Evolutionary conservation across 2,113 vertebrate species (phyloP).

Genomic region (Balaenoptera acutorostrata): DNA sequence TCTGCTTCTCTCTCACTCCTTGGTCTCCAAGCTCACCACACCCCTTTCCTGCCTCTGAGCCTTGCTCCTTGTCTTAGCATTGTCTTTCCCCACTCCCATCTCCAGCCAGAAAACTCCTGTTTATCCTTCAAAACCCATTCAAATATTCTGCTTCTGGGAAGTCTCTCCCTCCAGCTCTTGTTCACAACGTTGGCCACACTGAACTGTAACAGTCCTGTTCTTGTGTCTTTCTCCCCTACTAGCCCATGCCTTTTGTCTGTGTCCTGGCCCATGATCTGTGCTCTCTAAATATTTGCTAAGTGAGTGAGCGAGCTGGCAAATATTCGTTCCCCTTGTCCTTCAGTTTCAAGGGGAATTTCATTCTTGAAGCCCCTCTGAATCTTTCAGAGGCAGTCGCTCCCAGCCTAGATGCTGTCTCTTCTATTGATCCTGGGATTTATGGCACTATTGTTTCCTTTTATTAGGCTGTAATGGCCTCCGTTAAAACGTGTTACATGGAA

Average conservation of each 20-base stretch:
- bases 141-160: background rate
- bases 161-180: background rate
- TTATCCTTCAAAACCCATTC: background rate
- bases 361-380: background rate
- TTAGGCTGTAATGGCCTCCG: conserved; percentile 62
- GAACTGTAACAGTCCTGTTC: background rate
- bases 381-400: background rate
- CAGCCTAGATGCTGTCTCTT: background rate
- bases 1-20: background rate
- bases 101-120: background rate
- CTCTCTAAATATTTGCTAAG: background rate
- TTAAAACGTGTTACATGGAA: conserved; percentile 70
- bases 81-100: background rate
- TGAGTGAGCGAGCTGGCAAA: background rate
- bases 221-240: background rate
- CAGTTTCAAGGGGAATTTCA: background rate
- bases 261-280: no score
- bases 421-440: conserved; percentile 69
- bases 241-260: background rate
- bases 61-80: background rate
- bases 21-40: background rate
- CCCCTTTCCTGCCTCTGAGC: background rate
- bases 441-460: conserved; percentile 60
- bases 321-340: background rate
- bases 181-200: background rate